Percentiles rank a stretch among this genome's conserved stretches.
Evolutionary conservation across 2,888 invertebrate genomes (phyloP).

Genomic region (Matsumyia berberina): DNA sequence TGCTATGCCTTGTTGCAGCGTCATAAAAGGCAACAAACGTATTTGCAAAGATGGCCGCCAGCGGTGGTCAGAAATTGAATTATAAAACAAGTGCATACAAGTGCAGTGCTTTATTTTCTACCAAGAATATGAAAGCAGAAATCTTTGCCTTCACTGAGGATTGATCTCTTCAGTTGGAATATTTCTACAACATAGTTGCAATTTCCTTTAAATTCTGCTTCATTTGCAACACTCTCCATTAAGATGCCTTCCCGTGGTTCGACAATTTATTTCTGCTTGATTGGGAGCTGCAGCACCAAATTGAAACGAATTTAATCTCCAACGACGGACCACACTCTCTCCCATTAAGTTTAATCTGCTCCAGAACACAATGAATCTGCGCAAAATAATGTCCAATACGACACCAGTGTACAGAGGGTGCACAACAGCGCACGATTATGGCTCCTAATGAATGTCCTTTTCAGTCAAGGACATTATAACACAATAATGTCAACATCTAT

Average conservation of each 20-base stretch:
- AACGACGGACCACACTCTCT: background rate
- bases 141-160: too few relatives aligned
- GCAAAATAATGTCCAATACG: constrained; percentile 41
- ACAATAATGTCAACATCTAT: constrained; percentile 76
- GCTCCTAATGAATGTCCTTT: constrained; percentile 72
- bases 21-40: too few relatives aligned
- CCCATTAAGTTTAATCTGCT: constrained; percentile 44
- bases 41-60: too few relatives aligned
- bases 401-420: constrained; percentile 11
- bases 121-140: too few relatives aligned
- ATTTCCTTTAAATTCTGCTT: background rate
- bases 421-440: constrained; percentile 49
- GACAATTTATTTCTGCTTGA: constrained; percentile 13
- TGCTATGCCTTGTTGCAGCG: too few relatives aligned
- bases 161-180: constrained; percentile 13
- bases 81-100: too few relatives aligned
- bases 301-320: constrained; percentile 24
- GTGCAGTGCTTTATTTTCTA: too few relatives aligned
- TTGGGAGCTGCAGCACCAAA: constrained; percentile 14
- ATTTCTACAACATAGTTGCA: background rate
- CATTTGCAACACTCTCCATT: constrained; percentile 1
- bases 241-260: background rate
- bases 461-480: constrained; percentile 72
- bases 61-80: too few relatives aligned
- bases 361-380: constrained; percentile 51